Conservation (phyloP, 2,797 vertebrate genomes). For the Muscicapa striata region DNA sequence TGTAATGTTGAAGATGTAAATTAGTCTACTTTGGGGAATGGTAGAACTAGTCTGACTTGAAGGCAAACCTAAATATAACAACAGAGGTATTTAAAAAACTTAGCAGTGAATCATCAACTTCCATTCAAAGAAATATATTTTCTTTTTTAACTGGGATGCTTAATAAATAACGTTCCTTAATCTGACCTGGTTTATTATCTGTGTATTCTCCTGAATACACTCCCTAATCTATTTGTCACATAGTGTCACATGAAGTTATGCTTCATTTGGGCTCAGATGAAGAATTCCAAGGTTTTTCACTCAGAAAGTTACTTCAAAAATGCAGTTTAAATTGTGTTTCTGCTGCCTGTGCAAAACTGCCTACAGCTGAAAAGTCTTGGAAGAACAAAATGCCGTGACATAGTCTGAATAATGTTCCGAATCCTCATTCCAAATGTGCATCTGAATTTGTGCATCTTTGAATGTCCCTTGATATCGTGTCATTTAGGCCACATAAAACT, state of each 20-base stretch:
- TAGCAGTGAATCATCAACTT: conserved; percentile 55
- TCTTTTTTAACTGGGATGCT: conserved; percentile 13
- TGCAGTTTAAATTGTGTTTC: background rate
- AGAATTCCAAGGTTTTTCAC: background rate
- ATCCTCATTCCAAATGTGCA: background rate
- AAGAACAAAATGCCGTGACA: background rate
- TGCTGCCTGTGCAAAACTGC: background rate
- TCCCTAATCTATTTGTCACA: background rate
- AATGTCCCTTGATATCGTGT: background rate
- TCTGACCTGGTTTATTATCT: conserved; percentile 3
- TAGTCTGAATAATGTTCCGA: background rate
- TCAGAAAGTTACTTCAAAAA: background rate
- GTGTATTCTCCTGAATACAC: background rate
- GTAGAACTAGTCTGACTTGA: conserved; percentile 19
- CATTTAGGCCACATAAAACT: background rate
- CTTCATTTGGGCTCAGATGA: background rate
- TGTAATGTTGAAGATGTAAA: conserved; percentile 16
- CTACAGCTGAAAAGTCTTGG: background rate
- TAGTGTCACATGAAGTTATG: background rate
- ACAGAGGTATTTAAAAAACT: background rate
- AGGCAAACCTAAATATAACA: conserved; percentile 52
- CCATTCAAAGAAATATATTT: conserved; percentile 19
- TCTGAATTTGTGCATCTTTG: background rate
- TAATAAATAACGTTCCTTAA: conserved; percentile 39
- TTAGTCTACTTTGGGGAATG: conserved; percentile 17